Percentiles rank a stretch among this genome's conserved stretches.
Evolutionary conservation across 2,797 vertebrate genomes (phyloP).

Genomic region (Rhadinocentrus ornatus): DNA sequence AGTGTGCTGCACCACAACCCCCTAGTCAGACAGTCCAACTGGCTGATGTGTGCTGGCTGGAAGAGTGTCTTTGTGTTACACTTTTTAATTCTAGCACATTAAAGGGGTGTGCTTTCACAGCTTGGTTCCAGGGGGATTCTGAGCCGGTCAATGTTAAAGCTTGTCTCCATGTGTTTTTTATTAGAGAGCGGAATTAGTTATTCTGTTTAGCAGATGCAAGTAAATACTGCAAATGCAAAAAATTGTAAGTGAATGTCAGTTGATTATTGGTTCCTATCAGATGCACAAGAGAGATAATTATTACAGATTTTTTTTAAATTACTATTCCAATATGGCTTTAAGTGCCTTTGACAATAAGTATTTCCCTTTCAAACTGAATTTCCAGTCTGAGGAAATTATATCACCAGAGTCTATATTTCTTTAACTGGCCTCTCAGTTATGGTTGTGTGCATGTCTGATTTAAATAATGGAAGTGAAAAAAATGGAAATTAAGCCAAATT

Average conservation of each 20-base stretch:
- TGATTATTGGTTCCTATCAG: neutral
- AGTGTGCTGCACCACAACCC: neutral
- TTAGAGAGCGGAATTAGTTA: neutral
- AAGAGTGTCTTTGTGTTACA: neutral
- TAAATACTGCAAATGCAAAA: neutral
- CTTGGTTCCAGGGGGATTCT: neutral
- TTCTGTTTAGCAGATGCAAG: neutral
- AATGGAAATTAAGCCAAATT: conserved; percentile 3
- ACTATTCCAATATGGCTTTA: neutral
- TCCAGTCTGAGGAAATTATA: neutral
- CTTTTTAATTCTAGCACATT: neutral
- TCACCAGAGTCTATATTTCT: neutral
- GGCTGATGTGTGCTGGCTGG: neutral
- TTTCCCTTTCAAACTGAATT: neutral
- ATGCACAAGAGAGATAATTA: neutral
- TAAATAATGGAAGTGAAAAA: conserved; percentile 27
- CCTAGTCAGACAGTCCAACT: neutral
- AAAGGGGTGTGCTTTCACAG: neutral
- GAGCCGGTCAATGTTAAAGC: neutral
- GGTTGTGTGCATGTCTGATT: neutral
- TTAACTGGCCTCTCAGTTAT: neutral
- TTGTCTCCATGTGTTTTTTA: neutral
- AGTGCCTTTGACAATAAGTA: neutral
- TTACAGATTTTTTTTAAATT: neutral
- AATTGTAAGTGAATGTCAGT: too few species aligned